Conservation (phyloP, 2,113 vertebrate species). For the Rutilus rutilus region DNA sequence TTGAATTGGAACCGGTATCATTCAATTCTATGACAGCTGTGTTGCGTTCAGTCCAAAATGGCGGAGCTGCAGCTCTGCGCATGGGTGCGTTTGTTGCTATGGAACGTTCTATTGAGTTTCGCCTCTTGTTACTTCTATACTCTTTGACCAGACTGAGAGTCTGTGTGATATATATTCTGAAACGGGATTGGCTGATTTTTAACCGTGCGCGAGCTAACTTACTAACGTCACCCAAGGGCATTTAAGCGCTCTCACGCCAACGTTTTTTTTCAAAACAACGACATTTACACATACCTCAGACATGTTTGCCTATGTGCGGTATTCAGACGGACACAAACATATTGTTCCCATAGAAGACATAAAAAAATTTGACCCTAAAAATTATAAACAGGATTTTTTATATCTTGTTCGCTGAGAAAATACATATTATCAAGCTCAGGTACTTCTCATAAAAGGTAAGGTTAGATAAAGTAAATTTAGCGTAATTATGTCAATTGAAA, state of each 20-base stretch:
- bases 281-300: background rate
- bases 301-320: constrained; percentile 15
- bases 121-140: no score
- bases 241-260: background rate
- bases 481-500: no score
- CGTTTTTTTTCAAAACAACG: background rate
- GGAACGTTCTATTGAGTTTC: no score
- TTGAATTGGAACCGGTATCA: no score
- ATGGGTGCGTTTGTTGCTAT: no score
- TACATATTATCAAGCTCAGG: background rate
- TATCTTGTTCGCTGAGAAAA: background rate
- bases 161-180: background rate
- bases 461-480: background rate
- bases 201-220: background rate
- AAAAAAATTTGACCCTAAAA: constrained; percentile 5
- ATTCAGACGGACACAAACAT: background rate
- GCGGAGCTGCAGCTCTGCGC: no score
- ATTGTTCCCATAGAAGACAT: background rate
- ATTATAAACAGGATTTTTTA: background rate
- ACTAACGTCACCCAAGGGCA: no score
- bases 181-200: background rate
- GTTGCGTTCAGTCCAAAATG: no score
- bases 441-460: background rate
- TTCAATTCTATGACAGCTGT: no score
- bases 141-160: no score